These are phyloP conservation scores for Pristionchus entomophagus DNA, from an alignment of 2,888 invertebrate genomes.

Conservation along the genomic window DNA sequence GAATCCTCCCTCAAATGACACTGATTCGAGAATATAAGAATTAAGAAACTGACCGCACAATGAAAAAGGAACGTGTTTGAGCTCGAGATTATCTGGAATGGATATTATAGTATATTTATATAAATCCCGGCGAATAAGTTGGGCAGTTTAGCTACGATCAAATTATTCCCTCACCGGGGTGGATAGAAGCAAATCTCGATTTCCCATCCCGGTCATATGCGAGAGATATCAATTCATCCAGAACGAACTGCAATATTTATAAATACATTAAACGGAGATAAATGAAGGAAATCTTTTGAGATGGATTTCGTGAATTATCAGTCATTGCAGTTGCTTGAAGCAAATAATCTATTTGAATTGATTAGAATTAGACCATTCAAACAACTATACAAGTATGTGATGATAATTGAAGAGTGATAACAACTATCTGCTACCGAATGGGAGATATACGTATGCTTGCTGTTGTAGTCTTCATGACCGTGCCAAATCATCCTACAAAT, in stretches of 20 bases:
- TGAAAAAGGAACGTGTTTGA: background rate
- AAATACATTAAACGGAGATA: too few relatives aligned
- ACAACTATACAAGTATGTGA: too few relatives aligned
- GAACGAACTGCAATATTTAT: background rate
- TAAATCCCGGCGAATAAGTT: too few relatives aligned
- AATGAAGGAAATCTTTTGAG: too few relatives aligned
- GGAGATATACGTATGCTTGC: background rate
- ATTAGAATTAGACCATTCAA: too few relatives aligned
- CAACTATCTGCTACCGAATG: background rate
- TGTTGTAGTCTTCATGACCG: background rate
- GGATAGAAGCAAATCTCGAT: background rate
- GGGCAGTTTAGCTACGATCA: too few relatives aligned
- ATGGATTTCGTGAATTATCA: too few relatives aligned
- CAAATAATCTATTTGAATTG: too few relatives aligned
- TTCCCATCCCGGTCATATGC: background rate
- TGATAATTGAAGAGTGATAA: too few relatives aligned
- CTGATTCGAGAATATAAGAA: background rate
- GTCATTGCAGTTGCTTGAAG: too few relatives aligned
- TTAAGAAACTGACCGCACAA: background rate
- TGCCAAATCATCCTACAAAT: background rate
- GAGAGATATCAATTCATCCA: background rate
- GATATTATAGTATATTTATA: background rate
- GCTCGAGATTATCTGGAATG: background rate
- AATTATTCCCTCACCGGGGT: background rate
- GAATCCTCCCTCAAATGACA: background rate